Conservation (phyloP, 1,140 invertebrate species). For the Acromyrmex charruanus region DNA sequence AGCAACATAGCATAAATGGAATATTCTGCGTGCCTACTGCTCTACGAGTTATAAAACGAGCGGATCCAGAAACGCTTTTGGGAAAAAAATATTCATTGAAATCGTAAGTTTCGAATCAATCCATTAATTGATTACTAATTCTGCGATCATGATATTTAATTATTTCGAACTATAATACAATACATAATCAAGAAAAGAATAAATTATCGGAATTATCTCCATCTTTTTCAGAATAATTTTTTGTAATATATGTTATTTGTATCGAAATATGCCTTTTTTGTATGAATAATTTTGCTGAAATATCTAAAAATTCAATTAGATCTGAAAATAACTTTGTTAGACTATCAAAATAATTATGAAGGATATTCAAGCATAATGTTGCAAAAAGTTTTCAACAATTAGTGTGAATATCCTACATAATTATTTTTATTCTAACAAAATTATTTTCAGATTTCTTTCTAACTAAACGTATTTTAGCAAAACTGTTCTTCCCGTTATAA, state of each 20-base stretch:
- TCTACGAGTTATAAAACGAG: slow-evolving; percentile 93
- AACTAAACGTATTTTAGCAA: too few species aligned
- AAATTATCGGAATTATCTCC: too few species aligned
- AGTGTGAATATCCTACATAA: too few species aligned
- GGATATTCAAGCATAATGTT: too few species aligned
- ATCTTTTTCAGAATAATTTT: not conserved
- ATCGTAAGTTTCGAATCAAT: slow-evolving; percentile 85
- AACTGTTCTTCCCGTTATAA: not conserved
- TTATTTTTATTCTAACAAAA: too few species aligned
- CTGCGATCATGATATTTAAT: not conserved
- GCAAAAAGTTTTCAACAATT: too few species aligned
- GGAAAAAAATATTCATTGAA: slow-evolving; percentile 91
- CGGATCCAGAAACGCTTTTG: slow-evolving; percentile 90
- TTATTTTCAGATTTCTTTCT: too few species aligned
- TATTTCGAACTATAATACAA: not conserved
- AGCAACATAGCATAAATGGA: slow-evolving; percentile 93
- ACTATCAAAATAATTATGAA: too few species aligned
- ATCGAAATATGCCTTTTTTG: too few species aligned
- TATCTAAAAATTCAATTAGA: too few species aligned
- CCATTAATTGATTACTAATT: not conserved
- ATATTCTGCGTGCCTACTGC: slow-evolving; percentile 97
- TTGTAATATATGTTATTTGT: not conserved
- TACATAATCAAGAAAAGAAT: not conserved
- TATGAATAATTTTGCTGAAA: too few species aligned
- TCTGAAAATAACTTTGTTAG: too few species aligned